phyloP scores from a whole-genome alignment of 2,888 invertebrate species.

The Dasypolia templi region DNA sequence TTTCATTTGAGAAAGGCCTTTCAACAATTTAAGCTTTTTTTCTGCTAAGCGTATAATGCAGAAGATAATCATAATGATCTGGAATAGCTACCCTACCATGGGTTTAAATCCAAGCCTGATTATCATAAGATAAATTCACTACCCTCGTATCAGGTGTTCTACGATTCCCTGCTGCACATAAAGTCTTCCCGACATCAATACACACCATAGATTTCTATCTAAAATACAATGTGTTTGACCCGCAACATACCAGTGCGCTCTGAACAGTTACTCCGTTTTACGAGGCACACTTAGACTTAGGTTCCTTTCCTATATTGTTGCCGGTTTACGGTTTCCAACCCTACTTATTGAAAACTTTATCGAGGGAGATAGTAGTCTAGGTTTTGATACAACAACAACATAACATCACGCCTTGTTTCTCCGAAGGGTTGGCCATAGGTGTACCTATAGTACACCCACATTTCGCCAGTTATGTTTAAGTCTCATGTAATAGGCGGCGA shows the following conservation, averaged over 20 bases:
- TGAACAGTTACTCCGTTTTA: slow-evolving; percentile 51
- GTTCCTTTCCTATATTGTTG: slow-evolving; percentile 54
- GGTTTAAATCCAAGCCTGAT: neutral
- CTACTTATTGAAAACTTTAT: slow-evolving; percentile 47
- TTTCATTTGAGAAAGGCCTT: too few relatives aligned
- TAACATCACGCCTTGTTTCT: too few relatives aligned
- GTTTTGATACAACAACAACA: too few relatives aligned
- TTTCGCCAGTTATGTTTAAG: too few relatives aligned
- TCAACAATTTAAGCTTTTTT: too few relatives aligned
- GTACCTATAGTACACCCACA: too few relatives aligned
- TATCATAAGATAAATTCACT: neutral
- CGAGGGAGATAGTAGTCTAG: neutral
- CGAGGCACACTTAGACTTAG: slow-evolving; percentile 28
- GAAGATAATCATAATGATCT: too few relatives aligned
- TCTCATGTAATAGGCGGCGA: too few relatives aligned
- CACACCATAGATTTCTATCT: slow-evolving; percentile 22
- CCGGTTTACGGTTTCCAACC: slow-evolving; percentile 33
- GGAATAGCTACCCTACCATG: too few relatives aligned
- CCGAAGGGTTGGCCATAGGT: too few relatives aligned
- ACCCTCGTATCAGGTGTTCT: neutral
- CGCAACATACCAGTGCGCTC: slow-evolving; percentile 7
- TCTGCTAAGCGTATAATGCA: too few relatives aligned
- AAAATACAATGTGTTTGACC: slow-evolving; percentile 47
- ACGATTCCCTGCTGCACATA: neutral
- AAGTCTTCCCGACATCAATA: neutral